Percentiles rank a stretch among this genome's conserved stretches.
Conservation (phyloP, 2,113 vertebrate species). For the Ictidomys tridecemlineatus region DNA sequence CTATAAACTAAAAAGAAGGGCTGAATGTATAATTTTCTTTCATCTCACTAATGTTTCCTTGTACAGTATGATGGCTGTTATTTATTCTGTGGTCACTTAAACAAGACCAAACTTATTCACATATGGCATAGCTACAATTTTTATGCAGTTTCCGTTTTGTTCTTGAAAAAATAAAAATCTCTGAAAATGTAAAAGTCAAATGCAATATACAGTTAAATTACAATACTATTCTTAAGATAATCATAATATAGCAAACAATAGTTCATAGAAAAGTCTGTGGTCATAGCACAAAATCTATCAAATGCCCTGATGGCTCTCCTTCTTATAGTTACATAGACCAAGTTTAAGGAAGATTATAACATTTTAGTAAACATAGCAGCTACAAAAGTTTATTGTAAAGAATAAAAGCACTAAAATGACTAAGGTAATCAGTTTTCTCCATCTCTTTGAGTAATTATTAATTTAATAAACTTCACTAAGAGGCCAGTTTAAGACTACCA, state of each 20-base stretch:
- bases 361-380: background rate
- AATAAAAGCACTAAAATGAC: slow-evolving; percentile 37
- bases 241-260: slow-evolving; percentile 70
- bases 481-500: background rate
- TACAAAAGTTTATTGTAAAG: slow-evolving; percentile 26
- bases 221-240: slow-evolving; percentile 71
- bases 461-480: slow-evolving; percentile 37
- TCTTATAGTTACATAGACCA: slow-evolving; percentile 16
- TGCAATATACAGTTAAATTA: slow-evolving; percentile 64
- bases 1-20: background rate
- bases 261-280: slow-evolving; percentile 64
- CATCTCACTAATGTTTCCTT: background rate
- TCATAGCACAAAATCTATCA: slow-evolving; percentile 42
- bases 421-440: slow-evolving; percentile 55
- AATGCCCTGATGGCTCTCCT: background rate
- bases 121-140: background rate
- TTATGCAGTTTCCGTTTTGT: slow-evolving; percentile 50
- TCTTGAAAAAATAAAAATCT: slow-evolving; percentile 63
- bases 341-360: background rate
- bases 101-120: slow-evolving; percentile 44
- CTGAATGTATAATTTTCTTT: background rate
- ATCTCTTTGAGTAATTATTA: slow-evolving; percentile 42
- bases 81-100: slow-evolving; percentile 58
- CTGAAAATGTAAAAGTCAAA: slow-evolving; percentile 52
- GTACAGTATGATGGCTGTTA: background rate